Percentiles rank a stretch among this genome's conserved stretches.
These are phyloP conservation scores for Alligator mississippiensis DNA, from an alignment of 2,113 vertebrate species.

Conservation along the genomic window DNA sequence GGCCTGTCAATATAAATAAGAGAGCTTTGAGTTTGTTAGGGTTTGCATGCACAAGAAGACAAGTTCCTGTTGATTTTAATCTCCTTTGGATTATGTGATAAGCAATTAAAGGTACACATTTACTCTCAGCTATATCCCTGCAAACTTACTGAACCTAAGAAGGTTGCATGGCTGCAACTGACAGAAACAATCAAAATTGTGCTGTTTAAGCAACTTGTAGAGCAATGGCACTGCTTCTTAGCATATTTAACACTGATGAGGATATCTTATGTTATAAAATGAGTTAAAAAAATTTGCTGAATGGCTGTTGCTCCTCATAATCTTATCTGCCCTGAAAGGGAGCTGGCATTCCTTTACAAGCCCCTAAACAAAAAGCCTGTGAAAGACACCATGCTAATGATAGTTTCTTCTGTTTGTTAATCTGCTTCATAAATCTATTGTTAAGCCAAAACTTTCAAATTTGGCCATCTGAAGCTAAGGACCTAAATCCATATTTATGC, in stretches of 20 bases:
- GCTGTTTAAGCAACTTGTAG: slow-evolving; percentile 14
- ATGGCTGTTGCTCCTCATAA: slow-evolving; percentile 19
- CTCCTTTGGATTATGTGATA: neutral
- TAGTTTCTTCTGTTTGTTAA: neutral
- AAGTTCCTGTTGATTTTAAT: neutral
- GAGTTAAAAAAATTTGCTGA: slow-evolving; percentile 28
- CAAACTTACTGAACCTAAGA: neutral
- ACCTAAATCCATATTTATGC: neutral
- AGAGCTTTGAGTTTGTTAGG: neutral
- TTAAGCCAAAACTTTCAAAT: neutral
- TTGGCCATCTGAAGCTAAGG: neutral
- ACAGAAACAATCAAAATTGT: slow-evolving; percentile 58
- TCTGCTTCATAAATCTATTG: neutral
- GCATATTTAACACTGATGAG: slow-evolving; percentile 32
- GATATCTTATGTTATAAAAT: slow-evolving; percentile 61
- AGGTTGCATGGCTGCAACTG: neutral
- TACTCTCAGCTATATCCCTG: neutral
- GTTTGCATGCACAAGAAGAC: neutral
- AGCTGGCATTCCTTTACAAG: slow-evolving; percentile 20
- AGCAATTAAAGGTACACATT: neutral
- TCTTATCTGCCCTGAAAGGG: neutral
- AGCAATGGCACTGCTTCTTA: slow-evolving; percentile 18
- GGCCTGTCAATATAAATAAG: neutral
- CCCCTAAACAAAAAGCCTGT: neutral
- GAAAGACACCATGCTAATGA: neutral